phyloP scores from a whole-genome alignment of 1,140 invertebrate genomes.

The Caenorhabditis tropicalis region DNA sequence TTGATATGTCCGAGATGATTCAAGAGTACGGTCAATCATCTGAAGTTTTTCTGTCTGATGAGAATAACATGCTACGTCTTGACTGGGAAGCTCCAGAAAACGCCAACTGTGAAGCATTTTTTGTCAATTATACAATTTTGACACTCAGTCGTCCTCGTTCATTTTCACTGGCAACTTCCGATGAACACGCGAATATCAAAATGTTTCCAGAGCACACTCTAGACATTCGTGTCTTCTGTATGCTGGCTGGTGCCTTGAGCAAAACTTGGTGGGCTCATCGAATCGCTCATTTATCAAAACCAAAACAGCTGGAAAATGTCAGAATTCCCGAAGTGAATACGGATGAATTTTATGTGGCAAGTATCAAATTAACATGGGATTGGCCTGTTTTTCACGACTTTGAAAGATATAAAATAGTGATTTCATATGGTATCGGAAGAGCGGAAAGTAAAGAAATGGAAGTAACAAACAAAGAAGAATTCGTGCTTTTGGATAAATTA shows the following conservation, averaged over 20 bases:
- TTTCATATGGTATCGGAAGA: slow-evolving; percentile 55
- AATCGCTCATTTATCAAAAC: slow-evolving; percentile 63
- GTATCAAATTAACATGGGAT: slow-evolving; percentile 61
- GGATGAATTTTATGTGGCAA: slow-evolving; percentile 65
- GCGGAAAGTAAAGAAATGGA: slow-evolving; percentile 60
- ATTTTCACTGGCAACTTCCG: slow-evolving; percentile 51
- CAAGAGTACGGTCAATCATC: slow-evolving; percentile 38
- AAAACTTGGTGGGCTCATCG: slow-evolving; percentile 66
- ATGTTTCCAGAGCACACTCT: slow-evolving; percentile 55
- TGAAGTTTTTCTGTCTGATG: slow-evolving; percentile 39
- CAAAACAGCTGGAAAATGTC: slow-evolving; percentile 59
- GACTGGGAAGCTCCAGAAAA: slow-evolving; percentile 66
- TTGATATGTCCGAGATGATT: slow-evolving; percentile 1
- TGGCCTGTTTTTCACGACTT: slow-evolving; percentile 61
- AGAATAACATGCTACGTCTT: slow-evolving; percentile 50
- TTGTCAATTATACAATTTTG: slow-evolving; percentile 64
- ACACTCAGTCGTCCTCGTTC: slow-evolving; percentile 46
- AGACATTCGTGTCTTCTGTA: slow-evolving; percentile 60
- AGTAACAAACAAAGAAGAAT: slow-evolving; percentile 48
- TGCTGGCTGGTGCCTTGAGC: slow-evolving; percentile 64
- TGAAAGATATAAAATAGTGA: slow-evolving; percentile 63
- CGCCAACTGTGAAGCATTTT: slow-evolving; percentile 63
- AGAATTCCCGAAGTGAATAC: slow-evolving; percentile 54
- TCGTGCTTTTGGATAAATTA: slow-evolving; percentile 60
- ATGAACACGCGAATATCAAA: slow-evolving; percentile 48